These are phyloP conservation scores for Cremastinae sp. DNA, from an alignment of 2,888 invertebrate species.

Conservation along the genomic window DNA sequence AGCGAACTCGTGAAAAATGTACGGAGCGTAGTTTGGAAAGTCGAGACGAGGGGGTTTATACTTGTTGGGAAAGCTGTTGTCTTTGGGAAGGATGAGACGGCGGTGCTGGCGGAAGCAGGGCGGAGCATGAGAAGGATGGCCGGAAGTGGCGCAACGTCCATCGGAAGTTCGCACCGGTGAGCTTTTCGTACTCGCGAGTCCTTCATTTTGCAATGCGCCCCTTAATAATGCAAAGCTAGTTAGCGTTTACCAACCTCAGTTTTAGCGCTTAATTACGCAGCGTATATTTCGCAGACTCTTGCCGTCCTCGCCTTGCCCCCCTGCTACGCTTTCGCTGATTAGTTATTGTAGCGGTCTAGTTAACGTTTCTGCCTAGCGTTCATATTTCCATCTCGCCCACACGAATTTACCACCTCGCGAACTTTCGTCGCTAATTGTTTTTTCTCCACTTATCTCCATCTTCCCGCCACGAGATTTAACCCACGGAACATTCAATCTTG, in stretches of 20 bases:
- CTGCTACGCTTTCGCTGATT: slow-evolving; percentile 44
- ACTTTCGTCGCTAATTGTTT: slow-evolving; percentile 31
- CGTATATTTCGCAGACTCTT: slow-evolving; percentile 37
- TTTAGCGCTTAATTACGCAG: slow-evolving; percentile 73
- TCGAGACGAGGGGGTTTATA: slow-evolving; percentile 49
- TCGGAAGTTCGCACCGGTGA: slow-evolving; percentile 55
- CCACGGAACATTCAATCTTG: too few species aligned
- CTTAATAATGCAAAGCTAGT: slow-evolving; percentile 76
- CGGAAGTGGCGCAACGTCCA: slow-evolving; percentile 57
- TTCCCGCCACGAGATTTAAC: too few species aligned
- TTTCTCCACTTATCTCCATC: background rate
- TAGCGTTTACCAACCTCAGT: slow-evolving; percentile 72
- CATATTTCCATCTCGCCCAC: slow-evolving; percentile 29
- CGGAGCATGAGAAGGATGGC: slow-evolving; percentile 12
- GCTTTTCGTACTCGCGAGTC: slow-evolving; percentile 31
- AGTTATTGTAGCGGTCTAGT: slow-evolving; percentile 57
- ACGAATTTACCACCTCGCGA: slow-evolving; percentile 21
- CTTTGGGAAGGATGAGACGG: slow-evolving; percentile 29
- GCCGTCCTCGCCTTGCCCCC: slow-evolving; percentile 8
- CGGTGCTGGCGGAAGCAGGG: slow-evolving; percentile 37
- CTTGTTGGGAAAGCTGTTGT: slow-evolving; percentile 34
- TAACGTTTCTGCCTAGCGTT: slow-evolving; percentile 31
- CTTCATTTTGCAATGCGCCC: slow-evolving; percentile 39
- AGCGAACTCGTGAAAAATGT: background rate
- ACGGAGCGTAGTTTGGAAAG: slow-evolving; percentile 2